Percentiles rank a stretch among this genome's conserved stretches.
phyloP scores from a whole-genome alignment of 2,888 invertebrate species.

The Amphipyra berbera region DNA sequence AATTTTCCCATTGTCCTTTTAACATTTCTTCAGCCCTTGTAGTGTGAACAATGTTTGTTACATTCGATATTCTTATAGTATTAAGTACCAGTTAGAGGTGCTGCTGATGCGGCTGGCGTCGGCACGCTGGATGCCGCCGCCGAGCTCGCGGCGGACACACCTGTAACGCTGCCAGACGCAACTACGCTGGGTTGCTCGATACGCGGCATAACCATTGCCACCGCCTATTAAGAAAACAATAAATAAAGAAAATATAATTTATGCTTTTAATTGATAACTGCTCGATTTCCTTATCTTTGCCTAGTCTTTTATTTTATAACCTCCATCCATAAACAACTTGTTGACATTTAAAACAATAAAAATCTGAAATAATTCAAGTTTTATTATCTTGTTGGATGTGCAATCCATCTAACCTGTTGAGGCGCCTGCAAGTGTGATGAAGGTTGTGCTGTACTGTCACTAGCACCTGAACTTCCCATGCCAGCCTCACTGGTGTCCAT shows the following conservation, averaged over 20 bases:
- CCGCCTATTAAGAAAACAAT: slow-evolving; percentile 83
- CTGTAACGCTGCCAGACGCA: slow-evolving; percentile 64
- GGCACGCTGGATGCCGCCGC: slow-evolving; percentile 61
- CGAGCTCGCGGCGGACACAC: slow-evolving; percentile 60
- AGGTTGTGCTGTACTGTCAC: slow-evolving; percentile 83
- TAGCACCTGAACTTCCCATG: slow-evolving; percentile 83
- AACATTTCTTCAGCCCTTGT: too few relatives aligned
- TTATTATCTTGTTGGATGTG: not conserved
- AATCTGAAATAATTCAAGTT: too few relatives aligned
- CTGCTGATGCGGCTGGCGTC: slow-evolving; percentile 66
- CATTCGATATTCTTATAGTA: too few relatives aligned
- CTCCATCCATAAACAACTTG: too few relatives aligned
- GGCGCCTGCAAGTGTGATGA: slow-evolving; percentile 84
- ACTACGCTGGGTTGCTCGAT: slow-evolving; percentile 90
- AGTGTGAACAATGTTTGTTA: too few relatives aligned
- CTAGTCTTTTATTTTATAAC: too few relatives aligned
- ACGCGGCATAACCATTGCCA: slow-evolving; percentile 92
- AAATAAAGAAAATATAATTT: too few relatives aligned
- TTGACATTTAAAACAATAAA: too few relatives aligned
- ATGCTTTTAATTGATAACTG: not conserved
- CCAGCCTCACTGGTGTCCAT: slow-evolving; percentile 87
- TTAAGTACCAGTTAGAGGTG: slow-evolving; percentile 64
- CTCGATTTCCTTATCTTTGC: too few relatives aligned
- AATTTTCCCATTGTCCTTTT: too few relatives aligned
- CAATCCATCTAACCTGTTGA: slow-evolving; percentile 74